Base-by-base conservation (phyloP, 2,113 vertebrate genomes). In the Phalacrocorax brasilianus region DNA sequence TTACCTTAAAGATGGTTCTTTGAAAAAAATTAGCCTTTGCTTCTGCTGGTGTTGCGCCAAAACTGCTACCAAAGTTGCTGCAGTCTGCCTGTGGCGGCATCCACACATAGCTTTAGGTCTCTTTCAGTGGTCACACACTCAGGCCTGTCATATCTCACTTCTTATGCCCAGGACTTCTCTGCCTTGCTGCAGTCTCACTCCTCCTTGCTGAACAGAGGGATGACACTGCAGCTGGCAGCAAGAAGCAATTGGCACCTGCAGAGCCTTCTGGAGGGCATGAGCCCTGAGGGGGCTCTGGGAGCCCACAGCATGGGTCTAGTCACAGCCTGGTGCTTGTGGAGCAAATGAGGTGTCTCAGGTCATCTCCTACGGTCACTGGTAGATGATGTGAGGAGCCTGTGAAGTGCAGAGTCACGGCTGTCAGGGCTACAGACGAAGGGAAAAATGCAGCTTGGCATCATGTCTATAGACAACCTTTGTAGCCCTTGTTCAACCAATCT, bases 361-460 rank as follows among this genome's bases (percentile, higher is more conserved):
- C 33, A 22, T 33, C 55, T 92, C 14, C 78, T 78, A 0, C 3
- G 3, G 11, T 35, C 58, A 21, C 42, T 75, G 35, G 22, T 20
- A 32, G 67, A 9, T n/a, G 58, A 47, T 12, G 16, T 33, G 55
- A 86, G 50, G 20, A 76, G 47, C 12, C 45, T 76, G 38, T 68
- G 72, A 71, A 75, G 28, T 5, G n/a, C 52, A 53, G 47, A 72
- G 62, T 62, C 47, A 55, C 1, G 3, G 20, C 27, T 61, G 4
- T 26, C 0, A 0, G 27, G 35, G 21, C 28, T 42, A 30, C 24
- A 50, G 24, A 21, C 16, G 7, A 26, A 26, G 20, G 16, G 62
- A 32, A 76, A 70, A 8, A 2, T n/a, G 40, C 8, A 66, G 21
- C 26, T 45, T 44, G 22, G 33, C 49, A 32, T 52, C 53, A 38